Base-by-base conservation (phyloP, 2,113 vertebrate species). In the Thamnaconus septentrionalis region DNA sequence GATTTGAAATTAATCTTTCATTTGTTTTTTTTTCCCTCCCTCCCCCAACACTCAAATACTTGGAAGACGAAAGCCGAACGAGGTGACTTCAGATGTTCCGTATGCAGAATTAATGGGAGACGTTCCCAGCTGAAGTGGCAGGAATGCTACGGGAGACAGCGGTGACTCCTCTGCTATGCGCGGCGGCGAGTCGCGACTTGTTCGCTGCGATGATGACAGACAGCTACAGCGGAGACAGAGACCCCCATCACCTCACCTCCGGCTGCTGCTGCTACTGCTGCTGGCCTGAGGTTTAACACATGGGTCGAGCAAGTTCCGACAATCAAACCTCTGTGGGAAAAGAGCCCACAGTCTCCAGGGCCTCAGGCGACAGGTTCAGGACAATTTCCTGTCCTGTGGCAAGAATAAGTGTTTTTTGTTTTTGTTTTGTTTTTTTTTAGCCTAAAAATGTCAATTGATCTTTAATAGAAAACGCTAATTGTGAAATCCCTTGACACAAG, bases 151-250 rank as follows among this genome's bases (percentile, higher is more conserved):
- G 18, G 18, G 18, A 31, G 18, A 10, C 7, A 49, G 50, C 5
- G 53, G 0, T 12, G 65, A 68, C 18, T 56, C 54, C 53, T 31
- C 18, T 56, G 65, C 40, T 58, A 43, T 57, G 71, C 12, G 44
- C 61, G 18, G 42, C 0, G 53, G 53, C 79, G 4, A 52, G 84
- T 78, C 9, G 0, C 11, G 71, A 41, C 81, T 49, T 53, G 83
- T 6, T 5, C 7, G 57, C 12, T n/a, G 45, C 6, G 4, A 61
- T 53, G 76, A 31, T 31, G 18, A 31, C 18, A 31, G 18, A 72
- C 76, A 62, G 51, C 59, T 72, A 61, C 75, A 75, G 68, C 52
- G 46, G 64, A 75, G 55, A 64, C 64, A 8, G 47, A 3, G 7
- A 8, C 47, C 47, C 7, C 7, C 47, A 48, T 31, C 18, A 31